Evolutionary conservation across 2,113 vertebrate genomes (phyloP), one percentile per base, ranked within the genome.

Genomic region (Siphamia tubifer): DNA sequence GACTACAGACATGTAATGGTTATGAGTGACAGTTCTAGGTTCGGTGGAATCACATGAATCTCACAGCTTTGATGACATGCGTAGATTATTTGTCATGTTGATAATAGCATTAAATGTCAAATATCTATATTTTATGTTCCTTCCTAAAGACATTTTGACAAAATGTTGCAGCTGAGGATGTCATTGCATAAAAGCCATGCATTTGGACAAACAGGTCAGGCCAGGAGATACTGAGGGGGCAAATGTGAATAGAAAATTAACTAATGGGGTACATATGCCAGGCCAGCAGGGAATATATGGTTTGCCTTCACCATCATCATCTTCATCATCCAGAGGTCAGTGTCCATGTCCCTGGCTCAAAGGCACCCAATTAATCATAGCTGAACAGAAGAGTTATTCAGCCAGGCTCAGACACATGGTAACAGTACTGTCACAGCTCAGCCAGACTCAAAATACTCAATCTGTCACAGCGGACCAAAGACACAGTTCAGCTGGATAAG

Each of bases 361-460:
- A 68, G 47, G 35, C 13, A 0, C 27, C 40, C 32, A 72, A 27
- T 77, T 72, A 68, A 71, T 79, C 53, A 38, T 30, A 47, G 55
- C 32, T 45, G 57, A 64, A 53, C 62, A 77, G 30, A 55, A 6
- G 24, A 69, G 40, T 58, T 20, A 19, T 69, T 55, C 54, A 36
- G 35, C 38, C 38, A 3, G 30, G 55, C 63, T 75, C 65, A 56
- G 38, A 62, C 38, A 40, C 55, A 45, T 36, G 58, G 53, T 21
- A 66, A 68, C 45, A 25, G 52, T 34, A 17, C 42, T 42, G 62
- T 58, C 35, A 78, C 42, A 44, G 55, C 55, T 55, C 48, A 66
- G 68, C 25, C 40, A n/a, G 8, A 43, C 61, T 57, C 13, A 65
- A 71, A 79, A 85, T 76, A 77, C 54, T 73, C 66, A 62, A 49